These are phyloP conservation scores for Adrianichthys oophorus DNA, from an alignment of 2,797 vertebrate species.

Conservation along the genomic window DNA sequence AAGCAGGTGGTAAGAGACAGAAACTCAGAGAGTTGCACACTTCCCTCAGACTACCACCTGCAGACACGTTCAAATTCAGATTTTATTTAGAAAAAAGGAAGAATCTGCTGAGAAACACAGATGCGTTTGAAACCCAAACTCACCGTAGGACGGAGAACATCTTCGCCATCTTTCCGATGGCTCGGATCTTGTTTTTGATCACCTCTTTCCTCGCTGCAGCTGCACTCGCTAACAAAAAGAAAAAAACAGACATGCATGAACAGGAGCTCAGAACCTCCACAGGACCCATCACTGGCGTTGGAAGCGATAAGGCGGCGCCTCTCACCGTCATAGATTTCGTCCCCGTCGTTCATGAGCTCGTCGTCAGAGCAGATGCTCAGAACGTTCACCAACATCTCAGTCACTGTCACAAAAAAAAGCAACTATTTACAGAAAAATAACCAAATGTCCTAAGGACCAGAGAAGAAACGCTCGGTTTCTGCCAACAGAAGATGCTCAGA, in stretches of 20 bases:
- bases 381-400: slow-evolving; percentile 98
- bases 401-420: slow-evolving; percentile 77
- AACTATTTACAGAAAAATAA: too few relatives aligned
- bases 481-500: too few relatives aligned
- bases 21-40: slow-evolving; percentile 27
- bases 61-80: slow-evolving; percentile 3
- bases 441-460: too few relatives aligned
- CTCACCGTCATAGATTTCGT: slow-evolving; percentile 93
- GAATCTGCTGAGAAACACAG: not conserved
- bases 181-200: slow-evolving; percentile 85
- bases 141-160: slow-evolving; percentile 80
- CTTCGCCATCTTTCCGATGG: slow-evolving; percentile 86
- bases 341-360: slow-evolving; percentile 92
- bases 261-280: not conserved
- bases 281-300: not conserved
- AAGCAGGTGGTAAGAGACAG: slow-evolving; percentile 16
- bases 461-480: too few relatives aligned
- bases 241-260: not conserved
- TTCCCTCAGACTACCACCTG: slow-evolving; percentile 32
- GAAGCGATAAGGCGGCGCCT: not conserved
- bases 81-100: not conserved
- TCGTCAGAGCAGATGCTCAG: slow-evolving; percentile 98
- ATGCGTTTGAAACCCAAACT: slow-evolving; percentile 20
- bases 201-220: slow-evolving; percentile 85
- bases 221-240: slow-evolving; percentile 70